Evolutionary conservation across 2,888 invertebrate genomes (phyloP).

Genomic region (Acleris sparsana): DNA sequence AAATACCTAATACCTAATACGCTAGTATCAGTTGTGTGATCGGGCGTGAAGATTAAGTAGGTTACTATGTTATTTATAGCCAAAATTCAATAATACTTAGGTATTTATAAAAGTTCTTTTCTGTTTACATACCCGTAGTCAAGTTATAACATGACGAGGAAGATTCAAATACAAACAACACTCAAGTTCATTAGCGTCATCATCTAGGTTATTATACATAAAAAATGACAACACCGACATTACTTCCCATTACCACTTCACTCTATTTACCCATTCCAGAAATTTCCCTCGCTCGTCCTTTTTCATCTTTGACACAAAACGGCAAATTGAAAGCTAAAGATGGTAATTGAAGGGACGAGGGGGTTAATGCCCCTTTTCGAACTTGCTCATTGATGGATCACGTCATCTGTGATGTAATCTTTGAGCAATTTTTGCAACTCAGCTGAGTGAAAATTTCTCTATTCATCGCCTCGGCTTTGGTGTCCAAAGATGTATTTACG

Average conservation of each 20-base stretch:
- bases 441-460: slow-evolving; percentile 43
- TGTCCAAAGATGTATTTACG: slow-evolving; percentile 32
- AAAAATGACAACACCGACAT: slow-evolving; percentile 29
- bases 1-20: slow-evolving; percentile 46
- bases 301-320: slow-evolving; percentile 69
- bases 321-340: slow-evolving; percentile 81
- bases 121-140: too few species aligned
- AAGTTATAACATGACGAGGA: too few species aligned
- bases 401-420: slow-evolving; percentile 68
- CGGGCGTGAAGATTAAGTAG: slow-evolving; percentile 1
- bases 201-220: neutral
- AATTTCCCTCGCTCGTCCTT: slow-evolving; percentile 55
- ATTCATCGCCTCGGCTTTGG: slow-evolving; percentile 38
- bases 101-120: too few species aligned
- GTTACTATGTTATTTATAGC: neutral
- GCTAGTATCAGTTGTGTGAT: slow-evolving; percentile 42
- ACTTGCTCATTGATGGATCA: slow-evolving; percentile 73
- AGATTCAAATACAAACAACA: neutral
- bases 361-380: slow-evolving; percentile 73
- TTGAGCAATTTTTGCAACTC: slow-evolving; percentile 53
- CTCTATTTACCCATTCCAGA: slow-evolving; percentile 33
- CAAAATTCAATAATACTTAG: neutral
- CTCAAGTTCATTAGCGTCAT: slow-evolving; percentile 11
- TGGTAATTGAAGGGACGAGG: slow-evolving; percentile 78
- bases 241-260: slow-evolving; percentile 31